These are phyloP conservation scores for Cephalotes varians DNA, from an alignment of 2,888 invertebrate species.

Conservation along the genomic window DNA sequence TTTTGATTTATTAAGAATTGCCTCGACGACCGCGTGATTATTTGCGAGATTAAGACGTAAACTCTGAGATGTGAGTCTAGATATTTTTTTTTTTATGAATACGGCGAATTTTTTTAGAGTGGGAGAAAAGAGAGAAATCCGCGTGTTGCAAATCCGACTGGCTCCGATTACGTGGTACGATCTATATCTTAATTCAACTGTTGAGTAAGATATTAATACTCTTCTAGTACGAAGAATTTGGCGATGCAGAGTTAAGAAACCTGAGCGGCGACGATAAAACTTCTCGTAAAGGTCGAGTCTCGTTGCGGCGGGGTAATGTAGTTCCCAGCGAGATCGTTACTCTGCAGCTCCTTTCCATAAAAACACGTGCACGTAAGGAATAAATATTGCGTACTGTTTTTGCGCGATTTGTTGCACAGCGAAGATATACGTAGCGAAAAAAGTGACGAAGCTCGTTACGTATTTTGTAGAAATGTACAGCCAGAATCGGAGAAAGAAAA, in stretches of 20 bases:
- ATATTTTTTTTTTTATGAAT: neutral
- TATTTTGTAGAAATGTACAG: neutral
- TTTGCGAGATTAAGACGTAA: slow-evolving; percentile 6
- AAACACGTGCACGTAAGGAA: slow-evolving; percentile 21
- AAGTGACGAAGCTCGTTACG: neutral
- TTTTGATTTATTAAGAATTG: slow-evolving; percentile 34
- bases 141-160: neutral
- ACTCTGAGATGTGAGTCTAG: neutral
- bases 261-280: slow-evolving; percentile 38
- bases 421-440: slow-evolving; percentile 1
- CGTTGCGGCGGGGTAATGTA: slow-evolving; percentile 22
- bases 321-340: slow-evolving; percentile 27
- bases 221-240: slow-evolving; percentile 13
- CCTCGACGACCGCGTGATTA: slow-evolving; percentile 27
- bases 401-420: neutral
- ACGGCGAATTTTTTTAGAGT: neutral
- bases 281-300: slow-evolving; percentile 29
- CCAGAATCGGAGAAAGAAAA: neutral
- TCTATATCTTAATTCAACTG: neutral
- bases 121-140: neutral
- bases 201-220: neutral
- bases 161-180: neutral
- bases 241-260: slow-evolving; percentile 32
- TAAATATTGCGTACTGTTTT: slow-evolving; percentile 23
- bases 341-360: slow-evolving; percentile 14